Evolutionary conservation across 2,888 invertebrate species (phyloP).

Genomic region (Herminia tarsipennalis): DNA sequence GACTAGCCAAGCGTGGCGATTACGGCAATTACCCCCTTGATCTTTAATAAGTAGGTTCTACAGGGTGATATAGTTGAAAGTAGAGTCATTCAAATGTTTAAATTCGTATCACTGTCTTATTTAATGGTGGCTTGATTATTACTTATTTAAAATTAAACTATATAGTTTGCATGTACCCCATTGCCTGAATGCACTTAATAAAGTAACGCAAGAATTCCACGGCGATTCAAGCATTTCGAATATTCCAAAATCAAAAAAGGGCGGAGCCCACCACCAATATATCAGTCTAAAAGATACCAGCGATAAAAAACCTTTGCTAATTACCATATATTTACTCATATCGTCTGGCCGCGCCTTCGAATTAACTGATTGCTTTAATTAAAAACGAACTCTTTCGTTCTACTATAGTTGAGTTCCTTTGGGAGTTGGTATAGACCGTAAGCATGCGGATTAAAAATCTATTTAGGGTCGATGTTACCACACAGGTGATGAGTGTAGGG

Average conservation of each 20-base stretch:
- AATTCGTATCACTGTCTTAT: no score
- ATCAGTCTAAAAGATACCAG: constrained; percentile 28
- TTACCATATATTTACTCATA: constrained; percentile 47
- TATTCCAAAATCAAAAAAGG: constrained; percentile 40
- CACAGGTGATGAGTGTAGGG: constrained; percentile 2
- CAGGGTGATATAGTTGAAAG: no score
- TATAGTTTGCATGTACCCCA: no score
- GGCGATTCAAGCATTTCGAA: no score
- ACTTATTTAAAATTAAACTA: no score
- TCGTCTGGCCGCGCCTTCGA: constrained; percentile 66
- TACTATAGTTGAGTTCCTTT: constrained; percentile 35
- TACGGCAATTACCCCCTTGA: no score
- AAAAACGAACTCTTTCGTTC: constrained; percentile 81
- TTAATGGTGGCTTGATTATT: no score
- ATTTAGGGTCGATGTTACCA: constrained; percentile 49
- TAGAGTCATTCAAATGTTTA: no score
- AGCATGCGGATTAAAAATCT: constrained; percentile 70
- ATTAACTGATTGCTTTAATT: constrained; percentile 84
- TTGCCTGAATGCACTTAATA: no score
- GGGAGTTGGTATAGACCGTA: constrained; percentile 63
- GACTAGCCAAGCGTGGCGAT: no score
- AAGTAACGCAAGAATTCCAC: no score
- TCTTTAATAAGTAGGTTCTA: no score
- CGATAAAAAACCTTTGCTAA: constrained; percentile 43
- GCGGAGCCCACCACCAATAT: constrained; percentile 24